Evolutionary conservation across 2,797 vertebrate genomes (phyloP).

Genomic region (Danio aesculapii): DNA sequence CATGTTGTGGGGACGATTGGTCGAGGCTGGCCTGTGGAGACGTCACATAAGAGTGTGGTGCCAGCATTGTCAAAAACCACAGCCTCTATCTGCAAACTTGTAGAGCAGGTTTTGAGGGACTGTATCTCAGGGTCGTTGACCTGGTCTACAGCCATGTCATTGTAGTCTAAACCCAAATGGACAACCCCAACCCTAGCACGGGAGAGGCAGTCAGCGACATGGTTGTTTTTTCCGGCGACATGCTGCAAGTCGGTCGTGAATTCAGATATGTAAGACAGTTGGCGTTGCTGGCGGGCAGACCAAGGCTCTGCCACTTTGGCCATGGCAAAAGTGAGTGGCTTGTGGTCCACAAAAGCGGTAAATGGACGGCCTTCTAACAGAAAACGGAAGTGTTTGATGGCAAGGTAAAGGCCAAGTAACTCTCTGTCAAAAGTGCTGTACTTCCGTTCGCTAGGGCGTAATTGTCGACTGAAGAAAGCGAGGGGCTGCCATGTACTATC

Average conservation of each 20-base stretch:
- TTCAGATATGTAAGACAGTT: background rate
- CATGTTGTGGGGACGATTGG: background rate
- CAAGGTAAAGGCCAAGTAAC: background rate
- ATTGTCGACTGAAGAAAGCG: background rate
- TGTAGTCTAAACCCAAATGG: constrained; percentile 30
- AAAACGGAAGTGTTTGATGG: background rate
- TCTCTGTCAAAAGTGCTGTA: background rate
- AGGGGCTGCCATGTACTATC: too few relatives aligned
- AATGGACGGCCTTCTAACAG: background rate
- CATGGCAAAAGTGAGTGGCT: background rate
- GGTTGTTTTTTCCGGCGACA: background rate
- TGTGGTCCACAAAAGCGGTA: background rate
- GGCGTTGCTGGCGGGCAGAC: background rate
- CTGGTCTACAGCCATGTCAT: background rate
- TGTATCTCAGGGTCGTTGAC: background rate
- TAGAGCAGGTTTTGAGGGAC: background rate
- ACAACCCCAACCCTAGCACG: constrained; percentile 1
- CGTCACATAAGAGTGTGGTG: constrained; percentile 17
- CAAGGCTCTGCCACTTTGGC: background rate
- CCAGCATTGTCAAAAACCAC: background rate
- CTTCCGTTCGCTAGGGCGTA: background rate
- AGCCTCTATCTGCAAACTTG: constrained; percentile 14
- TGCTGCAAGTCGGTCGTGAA: background rate
- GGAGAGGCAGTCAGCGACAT: constrained; percentile 22
- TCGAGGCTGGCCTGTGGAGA: background rate